Conservation (phyloP, 2,797 vertebrate genomes). For the Eulemur mongoz region DNA sequence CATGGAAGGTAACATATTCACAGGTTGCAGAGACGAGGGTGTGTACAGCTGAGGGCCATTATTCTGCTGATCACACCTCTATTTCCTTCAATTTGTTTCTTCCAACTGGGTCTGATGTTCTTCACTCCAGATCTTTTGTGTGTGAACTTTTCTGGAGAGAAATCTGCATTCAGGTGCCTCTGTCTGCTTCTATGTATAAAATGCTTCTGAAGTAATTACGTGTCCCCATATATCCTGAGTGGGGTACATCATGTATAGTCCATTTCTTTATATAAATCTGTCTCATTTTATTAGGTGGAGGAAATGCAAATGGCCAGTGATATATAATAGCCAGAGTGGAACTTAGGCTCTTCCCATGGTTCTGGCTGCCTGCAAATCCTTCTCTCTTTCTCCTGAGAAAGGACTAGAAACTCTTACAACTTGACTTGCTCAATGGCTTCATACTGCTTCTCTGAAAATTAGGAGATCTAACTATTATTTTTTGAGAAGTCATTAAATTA, state of each 20-base stretch:
- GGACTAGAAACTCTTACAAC: background rate
- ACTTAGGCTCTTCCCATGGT: background rate
- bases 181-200: background rate
- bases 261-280: background rate
- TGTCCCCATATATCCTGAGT: background rate
- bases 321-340: background rate
- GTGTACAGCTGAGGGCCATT: background rate
- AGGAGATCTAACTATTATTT: background rate
- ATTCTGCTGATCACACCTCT: background rate
- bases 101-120: background rate
- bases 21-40: background rate
- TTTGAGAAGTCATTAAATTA: background rate
- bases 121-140: background rate
- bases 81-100: background rate
- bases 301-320: background rate
- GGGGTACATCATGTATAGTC: background rate
- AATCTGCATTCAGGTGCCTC: background rate
- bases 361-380: background rate
- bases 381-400: background rate
- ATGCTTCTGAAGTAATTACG: background rate
- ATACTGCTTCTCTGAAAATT: constrained; percentile 42
- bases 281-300: background rate
- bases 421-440: background rate
- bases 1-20: background rate
- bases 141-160: background rate